Conservation (phyloP, 2,888 invertebrate species). For the Standfussiana lucernea region DNA sequence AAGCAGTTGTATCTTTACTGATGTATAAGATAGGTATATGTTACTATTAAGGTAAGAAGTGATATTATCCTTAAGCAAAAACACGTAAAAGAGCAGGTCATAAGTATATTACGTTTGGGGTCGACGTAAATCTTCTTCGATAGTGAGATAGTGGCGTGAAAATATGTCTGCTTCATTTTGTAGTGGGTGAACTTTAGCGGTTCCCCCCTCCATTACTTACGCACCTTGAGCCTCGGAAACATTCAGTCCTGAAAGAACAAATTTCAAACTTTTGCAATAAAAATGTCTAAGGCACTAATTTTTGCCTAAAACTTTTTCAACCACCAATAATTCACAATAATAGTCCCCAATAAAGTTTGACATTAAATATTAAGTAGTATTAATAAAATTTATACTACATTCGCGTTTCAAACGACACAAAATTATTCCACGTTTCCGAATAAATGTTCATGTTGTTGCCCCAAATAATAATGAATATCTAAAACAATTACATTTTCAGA, state of each 20-base stretch:
- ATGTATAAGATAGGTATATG: background rate
- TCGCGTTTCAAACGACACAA: conserved; percentile 27
- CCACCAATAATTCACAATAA: conserved; percentile 53
- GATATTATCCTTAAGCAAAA: conserved; percentile 15
- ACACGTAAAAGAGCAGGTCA: conserved; percentile 31
- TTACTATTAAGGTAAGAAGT: background rate
- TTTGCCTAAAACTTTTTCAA: conserved; percentile 45
- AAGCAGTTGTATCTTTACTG: background rate
- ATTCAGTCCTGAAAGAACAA: conserved; percentile 62
- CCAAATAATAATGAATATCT: conserved; percentile 52
- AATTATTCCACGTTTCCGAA: conserved; percentile 40
- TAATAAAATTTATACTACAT: conserved; percentile 26
- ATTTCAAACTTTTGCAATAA: conserved; percentile 65
- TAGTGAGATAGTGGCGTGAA: conserved; percentile 65
- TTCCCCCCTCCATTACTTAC: conserved; percentile 70
- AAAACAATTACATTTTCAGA: conserved; percentile 57
- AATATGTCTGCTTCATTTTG: conserved; percentile 67
- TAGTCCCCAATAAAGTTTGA: conserved; percentile 49
- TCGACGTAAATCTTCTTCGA: conserved; percentile 62
- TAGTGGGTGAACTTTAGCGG: conserved; percentile 64
- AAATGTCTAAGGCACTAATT: conserved; percentile 53
- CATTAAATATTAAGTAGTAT: conserved; percentile 17
- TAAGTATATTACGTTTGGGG: conserved; percentile 60
- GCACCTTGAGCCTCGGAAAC: conserved; percentile 66
- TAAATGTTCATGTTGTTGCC: conserved; percentile 41